phyloP scores from a whole-genome alignment of 2,113 vertebrate species.

The Rynchops niger region DNA sequence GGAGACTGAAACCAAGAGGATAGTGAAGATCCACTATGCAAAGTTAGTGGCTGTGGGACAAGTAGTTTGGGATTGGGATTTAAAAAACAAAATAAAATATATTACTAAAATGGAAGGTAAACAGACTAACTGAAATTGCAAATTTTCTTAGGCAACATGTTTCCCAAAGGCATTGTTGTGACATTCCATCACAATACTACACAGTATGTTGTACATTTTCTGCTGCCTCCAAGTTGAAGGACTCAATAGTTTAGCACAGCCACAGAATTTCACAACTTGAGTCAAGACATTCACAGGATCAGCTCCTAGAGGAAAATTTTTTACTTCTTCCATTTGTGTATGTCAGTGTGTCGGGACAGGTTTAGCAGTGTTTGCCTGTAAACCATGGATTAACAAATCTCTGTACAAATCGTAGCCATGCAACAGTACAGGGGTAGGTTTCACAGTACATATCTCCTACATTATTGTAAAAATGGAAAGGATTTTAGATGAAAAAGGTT shows the following conservation, averaged over 20 bases:
- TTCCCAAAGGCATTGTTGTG: not conserved
- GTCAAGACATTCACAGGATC: not conserved
- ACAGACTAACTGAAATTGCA: not conserved
- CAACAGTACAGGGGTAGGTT: not conserved
- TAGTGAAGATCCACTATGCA: not conserved
- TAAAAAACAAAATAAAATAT: not conserved
- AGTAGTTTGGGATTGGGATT: not conserved
- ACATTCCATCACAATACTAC: not conserved
- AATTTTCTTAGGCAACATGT: not conserved
- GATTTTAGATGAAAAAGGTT: not conserved
- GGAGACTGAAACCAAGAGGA: not conserved
- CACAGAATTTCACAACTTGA: not conserved
- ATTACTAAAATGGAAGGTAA: not conserved
- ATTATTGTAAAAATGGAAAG: not conserved
- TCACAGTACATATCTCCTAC: not conserved
- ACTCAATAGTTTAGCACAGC: not conserved
- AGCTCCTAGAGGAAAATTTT: not conserved
- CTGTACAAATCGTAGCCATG: not conserved
- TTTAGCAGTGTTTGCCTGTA: too few species aligned
- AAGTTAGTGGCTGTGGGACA: not conserved
- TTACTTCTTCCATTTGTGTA: not conserved
- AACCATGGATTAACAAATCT: not conserved
- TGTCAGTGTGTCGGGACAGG: not conserved
- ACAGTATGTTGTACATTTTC: not conserved
- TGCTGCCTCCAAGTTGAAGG: fast-evolving